Percentiles rank a stretch among this genome's conserved stretches.
Evolutionary conservation across 2,113 vertebrate genomes (phyloP).

Genomic region (Phalacrocorax carbo): DNA sequence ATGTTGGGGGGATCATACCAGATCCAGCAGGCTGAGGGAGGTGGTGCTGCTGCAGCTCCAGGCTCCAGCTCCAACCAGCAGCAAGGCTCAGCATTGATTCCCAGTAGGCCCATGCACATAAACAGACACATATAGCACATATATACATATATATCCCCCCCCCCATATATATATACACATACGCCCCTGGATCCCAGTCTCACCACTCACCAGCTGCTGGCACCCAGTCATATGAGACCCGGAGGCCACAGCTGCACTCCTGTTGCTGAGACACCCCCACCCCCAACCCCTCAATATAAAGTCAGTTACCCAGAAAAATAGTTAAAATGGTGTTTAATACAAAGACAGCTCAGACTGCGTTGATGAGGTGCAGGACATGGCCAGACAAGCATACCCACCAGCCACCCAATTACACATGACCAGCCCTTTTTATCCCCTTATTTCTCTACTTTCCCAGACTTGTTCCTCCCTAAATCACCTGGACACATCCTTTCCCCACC

Average conservation of each 20-base stretch:
- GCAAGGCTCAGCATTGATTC: not conserved
- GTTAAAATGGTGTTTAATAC: not conserved
- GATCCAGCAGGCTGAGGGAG: not conserved
- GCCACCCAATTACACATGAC: not conserved
- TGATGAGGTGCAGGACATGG: not conserved
- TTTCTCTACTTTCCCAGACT: not conserved
- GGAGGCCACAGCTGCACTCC: not conserved
- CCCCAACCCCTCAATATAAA: not conserved
- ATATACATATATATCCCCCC: fast-evolving
- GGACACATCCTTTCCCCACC: not conserved
- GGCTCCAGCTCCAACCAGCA: not conserved
- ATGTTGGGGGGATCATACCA: not conserved
- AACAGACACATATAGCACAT: not conserved
- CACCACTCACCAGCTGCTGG: not conserved
- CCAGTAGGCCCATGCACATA: not conserved
- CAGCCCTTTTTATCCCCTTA: not conserved
- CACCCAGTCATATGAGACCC: not conserved
- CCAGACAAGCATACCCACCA: not conserved
- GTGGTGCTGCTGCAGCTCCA: not conserved
- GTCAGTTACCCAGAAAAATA: not conserved
- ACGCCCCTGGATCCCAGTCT: not conserved
- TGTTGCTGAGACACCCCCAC: not conserved
- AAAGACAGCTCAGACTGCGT: not conserved
- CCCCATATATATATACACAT: fast-evolving
- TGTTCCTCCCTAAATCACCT: not conserved